phyloP scores from a whole-genome alignment of 2,888 invertebrate genomes.

The Hydriomena furcata region DNA sequence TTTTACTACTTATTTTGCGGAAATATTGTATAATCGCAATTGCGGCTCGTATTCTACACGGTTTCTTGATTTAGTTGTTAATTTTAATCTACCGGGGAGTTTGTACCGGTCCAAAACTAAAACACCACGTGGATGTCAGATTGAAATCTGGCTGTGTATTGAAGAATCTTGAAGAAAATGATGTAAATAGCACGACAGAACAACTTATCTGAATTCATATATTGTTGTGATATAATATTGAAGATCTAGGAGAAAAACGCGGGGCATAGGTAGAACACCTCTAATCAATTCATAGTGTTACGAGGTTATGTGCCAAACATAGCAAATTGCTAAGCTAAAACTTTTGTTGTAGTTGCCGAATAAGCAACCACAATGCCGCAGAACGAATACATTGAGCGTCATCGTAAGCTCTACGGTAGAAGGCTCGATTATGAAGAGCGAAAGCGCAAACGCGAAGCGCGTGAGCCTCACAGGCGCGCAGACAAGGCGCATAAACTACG shows the following conservation, averaged over 20 bases:
- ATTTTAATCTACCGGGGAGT: neutral
- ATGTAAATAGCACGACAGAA: conserved; percentile 6
- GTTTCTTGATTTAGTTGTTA: neutral
- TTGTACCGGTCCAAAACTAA: conserved; percentile 21
- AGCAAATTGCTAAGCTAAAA: conserved; percentile 50
- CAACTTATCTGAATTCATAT: neutral
- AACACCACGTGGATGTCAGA: conserved; percentile 36
- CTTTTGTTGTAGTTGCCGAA: conserved; percentile 82
- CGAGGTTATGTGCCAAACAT: conserved; percentile 51
- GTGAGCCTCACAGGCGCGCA: conserved; percentile 95
- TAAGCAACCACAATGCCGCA: conserved; percentile 93
- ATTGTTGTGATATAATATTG: neutral
- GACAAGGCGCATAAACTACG: conserved; percentile 95
- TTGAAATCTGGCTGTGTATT: conserved; percentile 9
- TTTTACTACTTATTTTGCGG: conserved; percentile 41
- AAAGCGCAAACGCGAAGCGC: conserved; percentile 97
- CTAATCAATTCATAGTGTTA: conserved; percentile 27
- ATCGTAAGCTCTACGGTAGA: conserved; percentile 97
- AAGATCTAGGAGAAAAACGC: neutral
- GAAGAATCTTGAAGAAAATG: conserved; percentile 20
- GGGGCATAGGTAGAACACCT: too few relatives aligned
- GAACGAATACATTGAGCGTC: conserved; percentile 99
- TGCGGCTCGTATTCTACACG: conserved; percentile 4
- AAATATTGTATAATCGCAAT: conserved; percentile 15
- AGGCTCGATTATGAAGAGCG: conserved; percentile 99